Base-by-base conservation (phyloP, 2,888 invertebrate genomes). In the Uropetala carovei region DNA sequence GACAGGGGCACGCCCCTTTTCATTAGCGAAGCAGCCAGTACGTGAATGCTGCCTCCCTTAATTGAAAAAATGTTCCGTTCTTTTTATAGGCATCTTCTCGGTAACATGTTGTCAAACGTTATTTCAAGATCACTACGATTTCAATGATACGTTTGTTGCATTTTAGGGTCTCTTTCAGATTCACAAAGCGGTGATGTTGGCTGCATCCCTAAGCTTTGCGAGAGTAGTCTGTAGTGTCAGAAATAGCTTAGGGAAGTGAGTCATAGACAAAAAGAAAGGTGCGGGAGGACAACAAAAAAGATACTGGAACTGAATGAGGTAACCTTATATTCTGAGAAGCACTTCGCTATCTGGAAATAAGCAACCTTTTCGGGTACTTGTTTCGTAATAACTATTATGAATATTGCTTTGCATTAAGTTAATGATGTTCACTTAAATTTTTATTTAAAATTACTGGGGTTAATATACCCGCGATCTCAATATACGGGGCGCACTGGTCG, bases 1-100 rank as follows among this genome's bases (percentile, higher is more conserved):
- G n/a, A n/a, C n/a, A n/a, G 30, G 89, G 89, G 89, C 89, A 89
- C 89, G 89, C 89, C 89, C 89, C 89, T 89, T 89, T 89, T 89
- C 18, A 10, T 27, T n/a, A 64, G 16, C 11, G n/a, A 64, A 18
- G 18, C 43, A 8, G 13, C 13, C 18, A 10, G n/a, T 83, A 18
- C 0, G 30, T 9, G 56, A n/a, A 22, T n/a, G 30, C 64, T 56
- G 0, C 22, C 22, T 58, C 85, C 58, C 13, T 10, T 27, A 64
- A 13, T 18, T n/a, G n/a, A 16, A n/a, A 13, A 9, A 57, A 0
- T 27, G 0, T 8, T 82, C 16, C 14, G 14, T n/a, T 82, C 7
- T 82, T 43, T 10, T 56, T 13, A 57, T 16, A 16, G 14, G 82
- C 18, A 43, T n/a, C 18, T 43, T 43, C 43, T 43, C 1, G n/a